phyloP scores from a whole-genome alignment of 2,797 vertebrate genomes.

The Sylvilagus floridanus region DNA sequence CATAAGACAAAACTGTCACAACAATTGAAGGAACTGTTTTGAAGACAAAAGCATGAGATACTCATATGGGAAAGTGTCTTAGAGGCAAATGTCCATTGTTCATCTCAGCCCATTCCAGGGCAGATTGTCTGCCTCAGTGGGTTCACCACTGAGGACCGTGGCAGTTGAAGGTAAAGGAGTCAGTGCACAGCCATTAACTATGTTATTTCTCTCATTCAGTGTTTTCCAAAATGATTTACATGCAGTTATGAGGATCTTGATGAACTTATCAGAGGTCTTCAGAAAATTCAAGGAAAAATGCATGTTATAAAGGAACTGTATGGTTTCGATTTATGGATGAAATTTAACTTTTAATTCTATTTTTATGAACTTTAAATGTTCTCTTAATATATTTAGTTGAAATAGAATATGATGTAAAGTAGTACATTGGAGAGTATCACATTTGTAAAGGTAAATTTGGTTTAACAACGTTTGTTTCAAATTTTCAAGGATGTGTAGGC shows the following conservation, averaged over 20 bases:
- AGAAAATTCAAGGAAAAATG: too few relatives aligned
- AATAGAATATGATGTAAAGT: neutral
- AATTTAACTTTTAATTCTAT: too few relatives aligned
- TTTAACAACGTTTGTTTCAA: neutral
- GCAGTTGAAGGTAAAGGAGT: neutral
- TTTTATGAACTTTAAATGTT: too few relatives aligned
- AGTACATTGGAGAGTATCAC: neutral
- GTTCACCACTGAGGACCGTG: neutral
- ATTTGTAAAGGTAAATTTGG: neutral
- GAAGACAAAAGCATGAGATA: too few relatives aligned
- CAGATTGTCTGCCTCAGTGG: neutral
- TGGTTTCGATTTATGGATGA: too few relatives aligned
- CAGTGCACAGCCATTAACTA: neutral
- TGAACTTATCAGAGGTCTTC: neutral
- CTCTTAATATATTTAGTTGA: neutral
- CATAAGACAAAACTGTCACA: too few relatives aligned
- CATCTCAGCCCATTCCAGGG: neutral
- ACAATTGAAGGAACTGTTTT: too few relatives aligned
- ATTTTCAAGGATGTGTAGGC: neutral
- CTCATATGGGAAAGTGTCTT: neutral
- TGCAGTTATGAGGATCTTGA: neutral
- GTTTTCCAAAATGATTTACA: neutral
- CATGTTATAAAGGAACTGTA: too few relatives aligned
- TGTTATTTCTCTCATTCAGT: neutral
- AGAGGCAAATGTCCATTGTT: neutral